A percentile compares a stretch with the other conserved stretches of the same genome.
Evolutionary conservation across 2,797 vertebrate genomes (phyloP).

Genomic region (Pipistrellus nathusii): DNA sequence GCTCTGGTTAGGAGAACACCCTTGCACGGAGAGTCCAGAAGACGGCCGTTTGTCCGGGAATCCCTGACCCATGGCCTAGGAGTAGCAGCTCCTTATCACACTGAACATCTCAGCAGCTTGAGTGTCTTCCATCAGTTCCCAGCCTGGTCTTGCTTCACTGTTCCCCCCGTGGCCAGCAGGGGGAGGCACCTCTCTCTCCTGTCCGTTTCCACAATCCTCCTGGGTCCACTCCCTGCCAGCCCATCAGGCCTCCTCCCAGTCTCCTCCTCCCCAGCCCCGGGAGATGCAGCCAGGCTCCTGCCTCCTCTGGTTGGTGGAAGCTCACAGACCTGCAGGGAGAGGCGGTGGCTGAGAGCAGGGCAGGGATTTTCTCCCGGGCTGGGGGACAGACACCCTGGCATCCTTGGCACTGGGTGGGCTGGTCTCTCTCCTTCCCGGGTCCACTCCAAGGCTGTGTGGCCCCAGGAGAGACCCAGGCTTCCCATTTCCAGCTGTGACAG

Average conservation of each 20-base stretch:
- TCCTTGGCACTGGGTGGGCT: not conserved
- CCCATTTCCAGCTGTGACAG: not conserved
- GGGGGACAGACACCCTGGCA: not conserved
- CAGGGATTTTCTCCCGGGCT: not conserved
- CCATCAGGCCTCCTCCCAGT: not conserved
- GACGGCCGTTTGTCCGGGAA: not conserved
- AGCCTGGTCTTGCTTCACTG: not conserved
- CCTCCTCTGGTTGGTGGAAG: not conserved
- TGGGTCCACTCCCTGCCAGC: not conserved
- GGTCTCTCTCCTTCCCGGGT: not conserved
- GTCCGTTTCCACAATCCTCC: not conserved
- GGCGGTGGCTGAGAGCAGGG: not conserved
- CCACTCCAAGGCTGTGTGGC: not conserved
- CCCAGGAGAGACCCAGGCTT: not conserved
- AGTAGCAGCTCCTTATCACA: not conserved
- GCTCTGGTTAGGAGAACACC: not conserved
- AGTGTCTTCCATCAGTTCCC: not conserved
- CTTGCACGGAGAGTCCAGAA: not conserved
- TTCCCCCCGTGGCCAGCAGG: constrained; percentile 71
- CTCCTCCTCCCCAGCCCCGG: not conserved
- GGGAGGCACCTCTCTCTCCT: constrained; percentile 59
- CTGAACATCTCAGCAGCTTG: not conserved
- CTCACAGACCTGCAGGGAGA: not conserved
- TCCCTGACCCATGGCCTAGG: not conserved
- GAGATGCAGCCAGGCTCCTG: not conserved